Evolutionary conservation across 1,140 invertebrate genomes (phyloP).

Genomic region (Adoxophyes honmai): DNA sequence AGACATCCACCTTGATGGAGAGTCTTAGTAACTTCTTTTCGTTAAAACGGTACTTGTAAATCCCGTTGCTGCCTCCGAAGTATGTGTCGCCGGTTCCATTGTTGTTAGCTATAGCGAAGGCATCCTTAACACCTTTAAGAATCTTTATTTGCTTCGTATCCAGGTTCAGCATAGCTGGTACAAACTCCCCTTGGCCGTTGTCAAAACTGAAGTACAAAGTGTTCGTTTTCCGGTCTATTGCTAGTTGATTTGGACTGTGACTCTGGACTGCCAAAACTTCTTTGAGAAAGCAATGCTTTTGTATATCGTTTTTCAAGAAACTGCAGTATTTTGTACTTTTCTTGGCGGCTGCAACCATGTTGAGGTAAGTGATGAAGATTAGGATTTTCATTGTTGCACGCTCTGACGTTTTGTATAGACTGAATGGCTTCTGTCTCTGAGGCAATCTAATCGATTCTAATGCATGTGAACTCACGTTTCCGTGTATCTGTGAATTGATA

Average conservation of each 20-base stretch:
- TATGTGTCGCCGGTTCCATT: not conserved
- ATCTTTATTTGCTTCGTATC: not conserved
- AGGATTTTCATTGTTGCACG: not conserved
- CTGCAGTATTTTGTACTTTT: not conserved
- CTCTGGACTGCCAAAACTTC: not conserved
- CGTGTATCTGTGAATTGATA: too few relatives aligned
- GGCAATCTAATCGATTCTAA: too few relatives aligned
- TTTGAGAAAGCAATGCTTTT: not conserved
- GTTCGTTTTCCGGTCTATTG: not conserved
- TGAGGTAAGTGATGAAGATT: not conserved
- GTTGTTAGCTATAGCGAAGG: conserved; percentile 1
- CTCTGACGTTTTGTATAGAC: too few relatives aligned
- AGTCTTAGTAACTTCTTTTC: not conserved
- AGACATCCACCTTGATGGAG: not conserved
- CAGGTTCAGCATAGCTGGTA: not conserved
- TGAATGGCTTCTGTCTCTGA: too few relatives aligned
- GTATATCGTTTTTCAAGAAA: not conserved
- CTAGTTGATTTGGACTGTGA: conserved; percentile 4
- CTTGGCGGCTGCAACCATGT: not conserved
- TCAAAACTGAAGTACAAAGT: not conserved
- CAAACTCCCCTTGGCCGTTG: not conserved
- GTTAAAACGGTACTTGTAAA: not conserved
- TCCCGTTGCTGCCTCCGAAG: conserved; percentile 9
- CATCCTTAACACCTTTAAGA: conserved; percentile 5
- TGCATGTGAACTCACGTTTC: too few relatives aligned